Base-by-base conservation (phyloP, 2,888 invertebrate species). In the Rotaria socialis region DNA sequence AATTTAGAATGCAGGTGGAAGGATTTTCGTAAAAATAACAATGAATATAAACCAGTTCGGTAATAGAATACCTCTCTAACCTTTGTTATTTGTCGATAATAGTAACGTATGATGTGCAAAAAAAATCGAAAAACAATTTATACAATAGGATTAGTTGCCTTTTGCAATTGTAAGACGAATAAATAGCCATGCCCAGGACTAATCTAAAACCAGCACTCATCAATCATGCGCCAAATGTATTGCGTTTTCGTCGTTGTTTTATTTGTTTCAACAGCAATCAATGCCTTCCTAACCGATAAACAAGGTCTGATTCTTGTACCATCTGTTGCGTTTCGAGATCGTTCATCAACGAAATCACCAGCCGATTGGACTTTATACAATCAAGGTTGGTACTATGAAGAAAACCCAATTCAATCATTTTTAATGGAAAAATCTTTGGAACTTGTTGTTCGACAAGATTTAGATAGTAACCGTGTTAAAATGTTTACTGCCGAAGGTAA, bases 371-470 rank as follows among this genome's bases (percentile, higher is more conserved):
- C 1, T n/a, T 43, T 80, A 80, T n/a, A 80, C 6, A 47, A 43
- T 80, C 80, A 80, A 80, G 80, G 80, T 11, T 80, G 80, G 80
- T 47, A 47, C 47, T 80, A 47, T n/a, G 80, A 80, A 80, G 80
- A 80, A 80, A 80, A 47, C 47, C 80, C 80, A 2, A 11, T 80
- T 24, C 24, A 47, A 43, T 22, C 80, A 22, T 80, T 80, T 11
- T 14, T 80, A 4, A 47, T 47, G 43, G 47, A 80, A n/a, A 80
- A 43, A 80, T 43, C 80, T n/a, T 47, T 80, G n/a, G 43, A 43
- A 47, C 6, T 47, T 47, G n/a, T 47, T 47, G 80, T 80, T 24
- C 67, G 7, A 19, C 19, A 43, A 80, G 80, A 80, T n/a, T 24
- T 80, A 24, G 47, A 80, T 47, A 1, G n/a, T 47, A 47, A 80